Base-by-base conservation (phyloP, 2,113 vertebrate species). In the Scytalopus superciliaris region DNA sequence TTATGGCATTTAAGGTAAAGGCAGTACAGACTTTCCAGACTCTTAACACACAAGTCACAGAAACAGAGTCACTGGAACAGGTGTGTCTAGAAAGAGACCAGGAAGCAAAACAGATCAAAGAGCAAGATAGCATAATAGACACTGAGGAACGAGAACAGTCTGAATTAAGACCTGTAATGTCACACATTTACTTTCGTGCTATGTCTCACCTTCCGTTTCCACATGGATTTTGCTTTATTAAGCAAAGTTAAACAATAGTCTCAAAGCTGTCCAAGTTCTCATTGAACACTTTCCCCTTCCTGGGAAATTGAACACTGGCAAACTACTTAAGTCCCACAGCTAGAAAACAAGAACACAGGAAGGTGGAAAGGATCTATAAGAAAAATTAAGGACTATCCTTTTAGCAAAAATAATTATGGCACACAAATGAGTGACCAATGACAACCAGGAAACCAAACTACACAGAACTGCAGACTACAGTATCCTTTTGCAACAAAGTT, bases 381-480 rank as follows among this genome's bases (percentile, higher is more conserved):
- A 81, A 95, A 50, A 17, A 79, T 27, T 68, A 63, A 84, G 68
- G 35, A 86, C 35, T 84, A 44, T 9, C 33, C 72, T 94, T 93
- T 81, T 83, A 78, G 60, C 17, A 78, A 91, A 94, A 92, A 72
- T 67, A 96, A 94, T 78, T 78, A 93, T 84, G 83, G 10, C 88
- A 35, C 17, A 47, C 8, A 88, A 72, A 50, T 18, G 44, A 93
- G 24, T 55, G 44, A 81, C 52, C 76, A 93, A 4, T 1, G 4
- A n/a, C 47, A 90, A 89, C 14, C 70, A 86, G 27, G 59, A 89
- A 92, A 74, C 9, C 12, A 22, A 77, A 25, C 50, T 67, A 76
- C 42, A 49, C 5, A 35, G 14, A 85, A 76, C 25, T 25, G 11
- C 55, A 72, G 3, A 69, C n/a, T 27, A 45, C 22, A 19, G 10